These are phyloP conservation scores for Cromileptes altivelis DNA, from an alignment of 2,113 vertebrate genomes.

Conservation along the genomic window DNA sequence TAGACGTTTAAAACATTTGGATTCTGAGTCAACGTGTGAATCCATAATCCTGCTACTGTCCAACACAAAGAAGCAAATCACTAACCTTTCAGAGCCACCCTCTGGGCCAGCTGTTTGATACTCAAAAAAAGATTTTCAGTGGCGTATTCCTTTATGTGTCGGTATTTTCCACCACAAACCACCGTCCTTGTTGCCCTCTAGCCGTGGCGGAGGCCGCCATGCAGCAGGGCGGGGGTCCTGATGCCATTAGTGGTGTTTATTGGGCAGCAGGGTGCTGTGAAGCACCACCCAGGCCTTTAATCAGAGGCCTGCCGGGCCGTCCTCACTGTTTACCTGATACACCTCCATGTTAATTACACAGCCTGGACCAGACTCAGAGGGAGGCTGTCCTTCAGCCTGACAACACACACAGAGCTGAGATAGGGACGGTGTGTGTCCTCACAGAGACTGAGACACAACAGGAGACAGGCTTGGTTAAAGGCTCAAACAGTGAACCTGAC, in stretches of 20 bases:
- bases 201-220: background rate
- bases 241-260: slow-evolving; percentile 81
- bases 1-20: too few relatives aligned
- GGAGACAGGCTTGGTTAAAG: too few relatives aligned
- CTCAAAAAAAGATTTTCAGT: too few relatives aligned
- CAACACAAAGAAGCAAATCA: too few relatives aligned
- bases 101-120: too few relatives aligned
- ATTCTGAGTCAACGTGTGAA: too few relatives aligned
- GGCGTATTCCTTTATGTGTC: background rate
- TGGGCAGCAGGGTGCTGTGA: slow-evolving; percentile 82
- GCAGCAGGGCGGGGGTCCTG: slow-evolving; percentile 12
- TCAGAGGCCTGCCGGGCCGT: slow-evolving; percentile 84
- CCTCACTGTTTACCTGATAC: slow-evolving; percentile 86
- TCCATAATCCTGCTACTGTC: too few relatives aligned
- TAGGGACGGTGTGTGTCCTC: background rate
- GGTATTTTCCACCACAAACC: background rate
- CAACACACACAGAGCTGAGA: slow-evolving; percentile 14
- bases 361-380: slow-evolving; percentile 65
- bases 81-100: too few relatives aligned
- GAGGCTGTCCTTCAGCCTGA: slow-evolving; percentile 77
- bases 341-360: slow-evolving; percentile 81
- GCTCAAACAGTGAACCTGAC: too few relatives aligned
- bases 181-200: slow-evolving; percentile 47
- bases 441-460: background rate
- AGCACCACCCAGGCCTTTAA: slow-evolving; percentile 83